Percentiles rank a stretch among this genome's conserved stretches.
Evolutionary conservation across 2,888 invertebrate genomes (phyloP).

Genomic region (Mythimna loreyi): DNA sequence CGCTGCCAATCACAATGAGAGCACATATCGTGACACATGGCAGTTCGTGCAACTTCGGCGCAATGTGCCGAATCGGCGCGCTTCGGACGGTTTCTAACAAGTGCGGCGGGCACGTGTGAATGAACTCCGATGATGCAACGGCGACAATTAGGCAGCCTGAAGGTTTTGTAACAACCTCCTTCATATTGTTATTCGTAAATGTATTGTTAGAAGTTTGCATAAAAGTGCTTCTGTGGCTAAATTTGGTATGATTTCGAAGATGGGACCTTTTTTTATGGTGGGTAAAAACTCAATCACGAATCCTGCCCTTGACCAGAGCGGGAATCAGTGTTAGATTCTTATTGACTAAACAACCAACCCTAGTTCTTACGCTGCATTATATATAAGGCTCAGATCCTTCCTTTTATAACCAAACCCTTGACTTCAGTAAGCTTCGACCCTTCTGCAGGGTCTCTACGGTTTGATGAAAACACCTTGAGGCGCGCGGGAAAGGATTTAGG

Average conservation of each 20-base stretch:
- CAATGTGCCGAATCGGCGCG: slow-evolving; percentile 66
- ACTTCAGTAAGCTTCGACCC: too few relatives aligned
- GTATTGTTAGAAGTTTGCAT: slow-evolving; percentile 31
- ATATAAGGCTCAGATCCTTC: too few relatives aligned
- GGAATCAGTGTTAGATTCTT: too few relatives aligned
- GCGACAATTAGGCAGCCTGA: slow-evolving; percentile 59
- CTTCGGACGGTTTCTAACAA: slow-evolving; percentile 66
- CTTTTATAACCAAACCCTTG: too few relatives aligned
- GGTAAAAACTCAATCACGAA: too few relatives aligned
- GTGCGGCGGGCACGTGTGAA: slow-evolving; percentile 65
- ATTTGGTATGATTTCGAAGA: not conserved
- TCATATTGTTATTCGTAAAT: slow-evolving; percentile 51
- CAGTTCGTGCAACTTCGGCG: slow-evolving; percentile 65
- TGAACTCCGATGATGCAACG: slow-evolving; percentile 69
- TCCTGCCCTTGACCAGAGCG: too few relatives aligned
- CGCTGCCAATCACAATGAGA: slow-evolving; percentile 43
- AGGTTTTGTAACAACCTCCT: slow-evolving; percentile 58
- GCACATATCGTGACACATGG: slow-evolving; percentile 62
- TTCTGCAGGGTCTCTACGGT: too few relatives aligned
- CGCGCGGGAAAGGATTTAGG: too few relatives aligned
- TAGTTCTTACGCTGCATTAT: too few relatives aligned
- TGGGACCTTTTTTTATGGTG: not conserved
- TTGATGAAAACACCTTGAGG: too few relatives aligned
- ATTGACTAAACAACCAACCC: too few relatives aligned
- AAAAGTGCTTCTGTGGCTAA: slow-evolving; percentile 16